Evolutionary conservation across 2,888 invertebrate genomes (phyloP), one percentile per base, ranked within the genome.

Genomic region (Lasiommata megera): DNA sequence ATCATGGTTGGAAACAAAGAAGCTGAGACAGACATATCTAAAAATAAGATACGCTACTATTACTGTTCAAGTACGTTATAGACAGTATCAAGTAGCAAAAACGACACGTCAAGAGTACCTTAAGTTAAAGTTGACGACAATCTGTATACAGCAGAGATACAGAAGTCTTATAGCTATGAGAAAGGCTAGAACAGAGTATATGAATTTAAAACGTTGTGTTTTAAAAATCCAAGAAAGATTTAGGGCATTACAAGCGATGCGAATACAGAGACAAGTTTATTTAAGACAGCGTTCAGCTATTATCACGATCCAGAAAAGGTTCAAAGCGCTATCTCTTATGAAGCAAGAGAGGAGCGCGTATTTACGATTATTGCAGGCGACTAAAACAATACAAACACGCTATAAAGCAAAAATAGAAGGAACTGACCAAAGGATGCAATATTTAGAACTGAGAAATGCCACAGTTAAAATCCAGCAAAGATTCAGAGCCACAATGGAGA

Each of bases 81-180:
- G 71, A 57, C 64, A 67, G 28, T 79, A 76, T 55, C 79, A 65
- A 67, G 66, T 73, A 68, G 71, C 71, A 67, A 67, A 69, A 67
- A 67, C 11, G 37, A 64, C 68, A 7, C 77, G 84, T 44, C 68
- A 76, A 17, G 62, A 77, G 17, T 93, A 86, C 67, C 59, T 80
- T 9, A 62, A 73, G 34, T 67, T 89, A 44, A 91, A 76, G 66
- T 69, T 72, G n/a, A 79, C 87, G 0, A 71, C 76, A 3, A 63
- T 83, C 11, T 64, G 68, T 29, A 68, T 93, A 51, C 93, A 93
- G 67, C 77, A 67, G 50, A 71, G 67, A 48, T 92, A 84, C 59
- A 77, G 80, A 60, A 76, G 74, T 52, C 62, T 79, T 48, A 51
- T 68, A 62, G 68, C 67, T 6, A 92, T 75, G 90, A 84, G 77